Conservation (phyloP, 2,888 invertebrate genomes). For the Harmothoe impar region DNA sequence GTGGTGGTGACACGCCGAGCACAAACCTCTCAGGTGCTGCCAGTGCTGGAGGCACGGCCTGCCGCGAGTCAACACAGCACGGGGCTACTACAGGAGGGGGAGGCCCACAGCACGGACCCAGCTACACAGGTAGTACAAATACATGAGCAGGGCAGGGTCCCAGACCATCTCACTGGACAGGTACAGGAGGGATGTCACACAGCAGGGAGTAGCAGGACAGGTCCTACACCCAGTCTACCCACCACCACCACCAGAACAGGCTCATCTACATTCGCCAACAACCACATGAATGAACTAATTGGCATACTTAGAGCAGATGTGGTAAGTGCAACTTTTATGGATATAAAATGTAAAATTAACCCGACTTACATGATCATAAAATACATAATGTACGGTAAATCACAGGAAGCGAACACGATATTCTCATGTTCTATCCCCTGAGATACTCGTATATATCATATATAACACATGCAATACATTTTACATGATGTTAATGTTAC, state of each 20-base stretch:
- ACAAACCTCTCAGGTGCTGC: not conserved
- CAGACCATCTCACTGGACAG: not conserved
- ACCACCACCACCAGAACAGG: not conserved
- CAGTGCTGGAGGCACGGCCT: not conserved
- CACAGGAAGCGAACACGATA: too few species aligned
- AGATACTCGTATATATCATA: too few species aligned
- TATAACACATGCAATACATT: too few species aligned
- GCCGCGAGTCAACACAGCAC: not conserved
- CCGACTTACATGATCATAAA: too few species aligned
- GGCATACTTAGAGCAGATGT: not conserved
- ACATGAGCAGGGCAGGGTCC: not conserved
- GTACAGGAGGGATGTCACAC: not conserved
- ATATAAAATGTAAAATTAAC: too few species aligned
- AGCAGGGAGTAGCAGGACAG: not conserved
- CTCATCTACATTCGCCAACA: not conserved
- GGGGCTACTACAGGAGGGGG: not conserved
- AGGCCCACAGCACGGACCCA: not conserved
- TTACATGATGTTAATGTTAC: too few species aligned
- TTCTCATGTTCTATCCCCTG: too few species aligned
- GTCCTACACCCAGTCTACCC: not conserved
- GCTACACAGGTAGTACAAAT: not conserved
- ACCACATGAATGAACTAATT: not conserved
- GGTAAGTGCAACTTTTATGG: not conserved
- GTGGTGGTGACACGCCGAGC: conserved; percentile 13
- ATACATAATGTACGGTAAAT: too few species aligned